Evolutionary conservation across 2,888 invertebrate genomes (phyloP).

Genomic region (Phasia obesa): DNA sequence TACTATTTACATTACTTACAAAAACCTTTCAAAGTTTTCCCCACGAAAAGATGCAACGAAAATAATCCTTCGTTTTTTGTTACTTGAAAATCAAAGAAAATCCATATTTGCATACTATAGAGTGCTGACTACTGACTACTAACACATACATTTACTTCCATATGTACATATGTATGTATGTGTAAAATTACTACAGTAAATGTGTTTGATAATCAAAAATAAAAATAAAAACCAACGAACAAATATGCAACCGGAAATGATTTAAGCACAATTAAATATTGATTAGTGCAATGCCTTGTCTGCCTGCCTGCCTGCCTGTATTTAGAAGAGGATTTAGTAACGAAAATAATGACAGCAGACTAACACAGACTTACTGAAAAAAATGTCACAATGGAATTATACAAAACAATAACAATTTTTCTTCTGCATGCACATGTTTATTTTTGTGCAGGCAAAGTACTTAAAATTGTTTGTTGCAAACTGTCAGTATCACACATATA

Average conservation of each 20-base stretch:
- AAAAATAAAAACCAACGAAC: constrained; percentile 2
- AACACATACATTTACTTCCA: background rate
- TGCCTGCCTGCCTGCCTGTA: constrained; percentile 3
- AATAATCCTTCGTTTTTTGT: constrained; percentile 13
- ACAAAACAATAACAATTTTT: constrained; percentile 16
- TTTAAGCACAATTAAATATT: constrained; percentile 64
- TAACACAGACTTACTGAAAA: constrained; percentile 4
- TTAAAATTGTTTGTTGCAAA: background rate
- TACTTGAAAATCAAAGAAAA: constrained; percentile 6
- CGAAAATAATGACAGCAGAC: constrained; percentile 30
- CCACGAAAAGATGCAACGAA: background rate
- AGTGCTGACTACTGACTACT: too few relatives aligned
- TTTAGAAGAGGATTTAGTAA: constrained; percentile 54
- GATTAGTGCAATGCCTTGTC: constrained; percentile 61
- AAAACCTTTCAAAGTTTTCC: constrained; percentile 1
- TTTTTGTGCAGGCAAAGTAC: background rate
- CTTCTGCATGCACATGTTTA: background rate
- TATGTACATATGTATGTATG: background rate
- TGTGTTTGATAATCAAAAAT: constrained; percentile 31
- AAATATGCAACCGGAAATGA: constrained; percentile 48
- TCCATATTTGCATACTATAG: background rate
- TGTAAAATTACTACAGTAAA: too few relatives aligned
- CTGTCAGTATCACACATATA: background rate
- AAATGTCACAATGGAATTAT: constrained; percentile 22
- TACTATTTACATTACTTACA: constrained; percentile 10